Evolutionary conservation across 2,797 vertebrate species (phyloP), one percentile per base, ranked within the genome.

Genomic region (Coilia nasus): DNA sequence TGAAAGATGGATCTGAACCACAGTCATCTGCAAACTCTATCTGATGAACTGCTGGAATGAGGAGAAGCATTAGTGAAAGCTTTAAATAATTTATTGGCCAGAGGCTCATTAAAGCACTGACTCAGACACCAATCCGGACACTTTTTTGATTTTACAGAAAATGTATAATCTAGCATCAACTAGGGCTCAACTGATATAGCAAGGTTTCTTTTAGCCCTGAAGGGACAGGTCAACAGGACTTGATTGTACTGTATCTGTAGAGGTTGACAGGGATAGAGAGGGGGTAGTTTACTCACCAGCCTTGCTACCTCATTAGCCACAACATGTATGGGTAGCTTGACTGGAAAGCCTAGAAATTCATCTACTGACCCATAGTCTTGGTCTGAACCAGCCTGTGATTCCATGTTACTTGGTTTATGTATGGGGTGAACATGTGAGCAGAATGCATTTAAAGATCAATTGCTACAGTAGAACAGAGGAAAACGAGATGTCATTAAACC

Each of bases 21-120:
- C 31, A 21, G 71, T 78, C 71, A 78, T 78, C 71, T 75, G 31
- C 17, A 6, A 31, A n/a, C 47, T 47, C 41, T 41, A 47, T 64
- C 9, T 54, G 57, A 46, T 81, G 75, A 84, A 81, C 46, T 44
- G 31, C 47, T 81, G 83, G 81, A 85, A 83, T 83, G 83, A 83
- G 85, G 46, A 81, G 28, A 90, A 28, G 90, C 89, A 89, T 87
- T 85, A 85, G 88, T 86, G 89, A 87, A 88, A 90, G 85, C 90
- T 91, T 88, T 93, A 84, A 95, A 95, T 94, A 91, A 95, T 95
- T 94, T 83, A 95, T 94, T 83, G 81, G 54, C 89, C 92, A 93
- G 92, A 91, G 93, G 91, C 91, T 93, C 91, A 93, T 95, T 94
- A 95, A 92, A 92, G 92, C 92, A 94, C 94, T 89, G 89, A 87